Evolutionary conservation across 2,888 invertebrate genomes (phyloP).

Genomic region (Sympetrum striolatum): DNA sequence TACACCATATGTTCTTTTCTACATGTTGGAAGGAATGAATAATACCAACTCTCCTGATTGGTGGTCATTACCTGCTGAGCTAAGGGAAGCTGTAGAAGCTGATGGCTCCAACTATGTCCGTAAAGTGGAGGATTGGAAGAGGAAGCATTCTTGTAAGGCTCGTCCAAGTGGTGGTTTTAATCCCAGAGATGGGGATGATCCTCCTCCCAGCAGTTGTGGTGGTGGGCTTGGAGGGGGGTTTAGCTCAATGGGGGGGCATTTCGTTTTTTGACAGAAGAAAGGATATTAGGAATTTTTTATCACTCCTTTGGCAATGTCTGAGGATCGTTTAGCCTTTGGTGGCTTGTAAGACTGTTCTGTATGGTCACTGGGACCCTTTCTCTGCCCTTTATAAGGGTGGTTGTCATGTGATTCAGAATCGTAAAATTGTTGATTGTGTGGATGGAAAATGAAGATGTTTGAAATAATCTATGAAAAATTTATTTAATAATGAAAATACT

Average conservation of each 20-base stretch:
- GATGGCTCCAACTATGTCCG: constrained; percentile 47
- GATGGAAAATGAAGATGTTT: not conserved
- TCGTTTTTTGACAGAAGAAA: constrained; percentile 42
- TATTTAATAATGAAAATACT: constrained; percentile 12
- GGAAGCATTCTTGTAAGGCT: constrained; percentile 46
- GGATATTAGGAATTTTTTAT: constrained; percentile 22
- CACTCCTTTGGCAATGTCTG: not conserved
- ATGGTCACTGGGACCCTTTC: constrained; percentile 14
- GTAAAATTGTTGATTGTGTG: constrained; percentile 37
- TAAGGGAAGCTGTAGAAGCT: constrained; percentile 28
- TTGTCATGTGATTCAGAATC: constrained; percentile 34
- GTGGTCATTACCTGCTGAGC: constrained; percentile 6
- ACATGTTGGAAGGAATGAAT: constrained; percentile 56
- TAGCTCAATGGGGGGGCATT: constrained; percentile 34
- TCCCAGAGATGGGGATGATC: constrained; percentile 60
- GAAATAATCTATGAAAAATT: not conserved
- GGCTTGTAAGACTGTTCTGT: constrained; percentile 23
- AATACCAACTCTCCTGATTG: constrained; percentile 6
- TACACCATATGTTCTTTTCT: constrained; percentile 85
- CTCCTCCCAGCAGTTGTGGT: constrained; percentile 64
- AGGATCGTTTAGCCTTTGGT: not conserved
- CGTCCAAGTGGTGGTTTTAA: constrained; percentile 17
- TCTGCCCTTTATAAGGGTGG: constrained; percentile 40
- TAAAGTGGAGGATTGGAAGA: constrained; percentile 52
- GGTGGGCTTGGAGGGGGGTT: constrained; percentile 54